A percentile compares a stretch with the other conserved stretches of the same genome.
These are phyloP conservation scores for Myanophis thanlyinensis DNA, from an alignment of 2,113 vertebrate genomes.

Conservation along the genomic window DNA sequence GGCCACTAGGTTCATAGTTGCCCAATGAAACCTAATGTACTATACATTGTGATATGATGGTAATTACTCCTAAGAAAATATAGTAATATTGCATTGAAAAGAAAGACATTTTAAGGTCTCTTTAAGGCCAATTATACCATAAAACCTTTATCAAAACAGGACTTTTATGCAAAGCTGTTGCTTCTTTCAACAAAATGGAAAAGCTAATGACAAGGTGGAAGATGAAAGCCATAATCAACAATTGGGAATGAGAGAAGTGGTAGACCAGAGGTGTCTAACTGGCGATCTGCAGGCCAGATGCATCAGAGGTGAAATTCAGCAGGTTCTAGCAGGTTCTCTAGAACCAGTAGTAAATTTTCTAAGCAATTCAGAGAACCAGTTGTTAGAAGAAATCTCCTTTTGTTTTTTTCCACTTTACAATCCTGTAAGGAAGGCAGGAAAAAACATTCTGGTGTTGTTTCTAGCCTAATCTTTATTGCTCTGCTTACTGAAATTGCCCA, in stretches of 20 bases:
- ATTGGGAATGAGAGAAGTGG: background rate
- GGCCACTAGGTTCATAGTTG: constrained; percentile 54
- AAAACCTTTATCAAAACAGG: constrained; percentile 45
- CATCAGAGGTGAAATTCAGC: too few relatives aligned
- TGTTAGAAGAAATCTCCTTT: too few relatives aligned
- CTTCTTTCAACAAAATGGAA: constrained; percentile 57
- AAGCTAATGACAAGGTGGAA: constrained; percentile 40
- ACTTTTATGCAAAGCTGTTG: constrained; percentile 57
- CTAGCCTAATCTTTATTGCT: too few relatives aligned
- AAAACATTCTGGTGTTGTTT: too few relatives aligned
- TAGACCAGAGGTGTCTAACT: background rate
- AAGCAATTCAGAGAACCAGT: too few relatives aligned
- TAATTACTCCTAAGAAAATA: constrained; percentile 62
- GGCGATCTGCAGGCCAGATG: too few relatives aligned
- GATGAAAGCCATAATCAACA: constrained; percentile 42
- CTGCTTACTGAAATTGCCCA: too few relatives aligned
- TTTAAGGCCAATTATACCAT: constrained; percentile 44
- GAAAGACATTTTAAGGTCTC: constrained; percentile 57
- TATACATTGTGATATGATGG: constrained; percentile 46
- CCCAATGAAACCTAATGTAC: constrained; percentile 64
- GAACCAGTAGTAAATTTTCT: too few relatives aligned
- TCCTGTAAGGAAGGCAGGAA: too few relatives aligned
- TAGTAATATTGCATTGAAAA: constrained; percentile 61
- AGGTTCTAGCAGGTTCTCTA: too few relatives aligned
- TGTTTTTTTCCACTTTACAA: too few relatives aligned